Conservation (phyloP, 2,888 invertebrate species). For the Escarpia spicata region DNA sequence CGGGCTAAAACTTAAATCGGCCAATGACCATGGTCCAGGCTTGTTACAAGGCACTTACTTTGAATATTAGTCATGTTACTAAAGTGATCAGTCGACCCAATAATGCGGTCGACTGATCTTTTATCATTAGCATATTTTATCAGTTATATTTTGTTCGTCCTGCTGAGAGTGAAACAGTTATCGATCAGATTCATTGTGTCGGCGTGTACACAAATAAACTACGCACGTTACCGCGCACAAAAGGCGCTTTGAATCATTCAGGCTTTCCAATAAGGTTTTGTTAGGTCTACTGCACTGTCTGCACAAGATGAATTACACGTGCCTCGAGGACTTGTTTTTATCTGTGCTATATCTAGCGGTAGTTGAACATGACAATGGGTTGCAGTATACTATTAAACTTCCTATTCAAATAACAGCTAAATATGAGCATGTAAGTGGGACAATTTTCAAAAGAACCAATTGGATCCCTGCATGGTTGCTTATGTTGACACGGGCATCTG, state of each 20-base stretch:
- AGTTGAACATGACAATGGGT: background rate
- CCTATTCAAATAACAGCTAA: background rate
- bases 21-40: no score
- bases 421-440: background rate
- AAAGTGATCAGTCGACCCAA: no score
- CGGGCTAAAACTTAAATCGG: no score
- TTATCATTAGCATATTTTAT: no score
- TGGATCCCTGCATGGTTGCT: background rate
- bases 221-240: background rate
- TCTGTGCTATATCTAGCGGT: background rate
- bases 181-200: background rate
- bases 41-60: no score
- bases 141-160: background rate
- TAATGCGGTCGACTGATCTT: no score
- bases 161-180: conserved; percentile 16
- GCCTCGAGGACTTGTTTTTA: background rate
- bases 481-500: background rate
- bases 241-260: background rate
- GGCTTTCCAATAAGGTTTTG: background rate
- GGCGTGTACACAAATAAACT: background rate
- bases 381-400: background rate
- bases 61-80: no score
- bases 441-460: background rate
- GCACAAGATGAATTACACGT: background rate
- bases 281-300: background rate